Percentiles rank a stretch among this genome's conserved stretches.
Evolutionary conservation across 1,140 invertebrate genomes (phyloP).

Genomic region (Amyelois transitella): DNA sequence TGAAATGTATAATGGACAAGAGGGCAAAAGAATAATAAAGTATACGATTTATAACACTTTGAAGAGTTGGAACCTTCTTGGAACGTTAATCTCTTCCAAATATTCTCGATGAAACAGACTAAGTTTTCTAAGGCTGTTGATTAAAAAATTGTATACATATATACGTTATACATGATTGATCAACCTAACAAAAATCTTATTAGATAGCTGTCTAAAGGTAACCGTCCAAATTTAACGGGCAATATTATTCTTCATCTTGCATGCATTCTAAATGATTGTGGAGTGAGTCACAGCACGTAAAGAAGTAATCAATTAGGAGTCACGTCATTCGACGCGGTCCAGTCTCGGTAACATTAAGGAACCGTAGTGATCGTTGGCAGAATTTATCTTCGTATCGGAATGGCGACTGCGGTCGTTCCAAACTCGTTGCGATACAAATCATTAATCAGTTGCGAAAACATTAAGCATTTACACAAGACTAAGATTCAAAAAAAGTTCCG

Average conservation of each 20-base stretch:
- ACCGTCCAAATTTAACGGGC: no score
- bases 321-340: conserved; percentile 18
- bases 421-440: conserved; percentile 21
- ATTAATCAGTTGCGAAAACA: conserved; percentile 20
- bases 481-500: not conserved
- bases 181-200: no score
- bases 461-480: conserved; percentile 13
- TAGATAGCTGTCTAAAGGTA: no score
- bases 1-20: not conserved
- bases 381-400: conserved; percentile 36
- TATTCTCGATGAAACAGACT: no score
- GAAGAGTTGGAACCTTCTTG: no score
- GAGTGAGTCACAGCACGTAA: conserved; percentile 17
- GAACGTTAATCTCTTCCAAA: no score
- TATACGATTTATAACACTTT: not conserved
- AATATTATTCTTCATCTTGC: not conserved
- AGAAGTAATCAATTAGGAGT: conserved; percentile 22
- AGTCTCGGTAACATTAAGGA: conserved; percentile 20
- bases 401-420: conserved; percentile 15
- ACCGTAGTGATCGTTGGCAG: conserved; percentile 33
- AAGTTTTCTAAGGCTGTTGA: no score
- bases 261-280: not conserved
- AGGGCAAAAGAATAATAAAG: not conserved
- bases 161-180: no score
- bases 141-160: no score